phyloP scores from a whole-genome alignment of 1,140 invertebrate genomes.

The Pseudomyrmex gracilis region DNA sequence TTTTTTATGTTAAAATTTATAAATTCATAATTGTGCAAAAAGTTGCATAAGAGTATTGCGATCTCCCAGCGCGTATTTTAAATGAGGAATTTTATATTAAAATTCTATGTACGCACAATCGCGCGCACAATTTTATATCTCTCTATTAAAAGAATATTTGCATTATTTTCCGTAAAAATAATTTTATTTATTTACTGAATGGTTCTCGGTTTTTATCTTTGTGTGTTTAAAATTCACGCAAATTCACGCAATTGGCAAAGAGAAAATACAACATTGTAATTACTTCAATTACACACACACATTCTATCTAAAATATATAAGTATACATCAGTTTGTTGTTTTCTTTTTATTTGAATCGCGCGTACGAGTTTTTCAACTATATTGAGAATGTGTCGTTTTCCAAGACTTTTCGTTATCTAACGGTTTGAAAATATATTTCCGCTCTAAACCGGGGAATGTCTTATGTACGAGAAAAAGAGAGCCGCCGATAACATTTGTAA shows the following conservation, averaged over 20 bases:
- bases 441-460: background rate
- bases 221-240: background rate
- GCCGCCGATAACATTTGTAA: constrained; percentile 7
- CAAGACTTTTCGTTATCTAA: constrained; percentile 3
- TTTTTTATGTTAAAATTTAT: background rate
- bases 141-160: constrained; percentile 19
- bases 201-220: constrained; percentile 4
- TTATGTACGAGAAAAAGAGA: background rate
- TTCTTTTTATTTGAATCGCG: background rate
- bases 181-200: constrained; percentile 1
- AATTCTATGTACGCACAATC: background rate
- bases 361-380: background rate
- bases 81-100: background rate
- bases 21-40: background rate
- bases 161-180: background rate
- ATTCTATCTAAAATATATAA: background rate
- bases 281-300: background rate
- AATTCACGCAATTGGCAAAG: constrained; percentile 11
- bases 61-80: no score
- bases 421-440: background rate
- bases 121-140: background rate
- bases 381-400: constrained; percentile 5
- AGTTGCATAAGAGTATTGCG: no score
- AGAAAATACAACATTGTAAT: background rate
- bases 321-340: background rate